Percentiles rank a stretch among this genome's conserved stretches.
Conservation (phyloP, 2,113 vertebrate genomes). For the Cyanistes caeruleus region DNA sequence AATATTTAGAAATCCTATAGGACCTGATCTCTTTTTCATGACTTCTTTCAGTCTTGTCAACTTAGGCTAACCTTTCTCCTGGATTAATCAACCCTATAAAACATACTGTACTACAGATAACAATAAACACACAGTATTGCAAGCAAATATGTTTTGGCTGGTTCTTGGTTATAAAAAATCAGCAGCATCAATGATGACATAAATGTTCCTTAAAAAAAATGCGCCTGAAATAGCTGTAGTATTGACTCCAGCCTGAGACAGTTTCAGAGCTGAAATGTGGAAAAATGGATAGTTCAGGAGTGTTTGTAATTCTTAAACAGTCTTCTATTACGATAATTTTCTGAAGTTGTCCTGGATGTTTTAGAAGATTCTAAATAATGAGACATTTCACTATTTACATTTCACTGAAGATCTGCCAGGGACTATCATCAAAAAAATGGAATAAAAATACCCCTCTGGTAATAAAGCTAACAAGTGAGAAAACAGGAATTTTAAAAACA, state of each 20-base stretch:
- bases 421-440: not conserved
- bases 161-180: not conserved
- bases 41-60: not conserved
- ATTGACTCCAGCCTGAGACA: slow-evolving; percentile 21
- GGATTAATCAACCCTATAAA: not conserved
- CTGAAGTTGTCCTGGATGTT: not conserved
- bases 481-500: not conserved
- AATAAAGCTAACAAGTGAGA: not conserved
- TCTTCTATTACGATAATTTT: not conserved
- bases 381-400: not conserved
- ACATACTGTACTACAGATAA: not conserved
- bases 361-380: not conserved
- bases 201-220: slow-evolving; percentile 15
- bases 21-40: not conserved
- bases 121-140: not conserved
- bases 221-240: not conserved
- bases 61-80: not conserved
- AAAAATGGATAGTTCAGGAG: not conserved
- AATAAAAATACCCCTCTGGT: not conserved
- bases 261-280: not conserved
- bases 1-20: not conserved
- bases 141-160: not conserved
- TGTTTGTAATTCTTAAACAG: not conserved
- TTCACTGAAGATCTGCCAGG: not conserved
- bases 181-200: slow-evolving; percentile 14